These are phyloP conservation scores for Cephalotes varians DNA, from an alignment of 2,888 invertebrate species.

Conservation along the genomic window DNA sequence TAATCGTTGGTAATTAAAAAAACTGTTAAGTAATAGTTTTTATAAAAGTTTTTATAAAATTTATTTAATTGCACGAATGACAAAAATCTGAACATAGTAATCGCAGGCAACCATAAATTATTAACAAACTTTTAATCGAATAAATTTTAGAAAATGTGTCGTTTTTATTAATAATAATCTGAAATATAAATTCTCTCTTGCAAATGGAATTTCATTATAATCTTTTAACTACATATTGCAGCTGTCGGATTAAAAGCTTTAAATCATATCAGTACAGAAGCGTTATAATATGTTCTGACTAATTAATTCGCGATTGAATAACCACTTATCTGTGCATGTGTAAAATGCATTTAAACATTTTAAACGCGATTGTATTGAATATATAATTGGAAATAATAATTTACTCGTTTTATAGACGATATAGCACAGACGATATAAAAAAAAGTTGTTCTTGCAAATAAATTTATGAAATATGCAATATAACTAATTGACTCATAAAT, in stretches of 20 bases:
- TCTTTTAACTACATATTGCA: slow-evolving; percentile 22
- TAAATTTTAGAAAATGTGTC: not conserved
- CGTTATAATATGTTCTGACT: slow-evolving; percentile 22
- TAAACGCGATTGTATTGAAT: not conserved
- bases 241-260: slow-evolving; percentile 39
- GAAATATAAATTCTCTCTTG: slow-evolving; percentile 27
- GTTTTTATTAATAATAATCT: slow-evolving; percentile 27
- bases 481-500: not conserved
- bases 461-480: not conserved
- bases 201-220: slow-evolving; percentile 22
- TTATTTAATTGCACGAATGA: not conserved
- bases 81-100: not conserved
- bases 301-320: slow-evolving; percentile 25
- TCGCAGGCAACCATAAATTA: not conserved
- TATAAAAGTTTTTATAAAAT: not conserved
- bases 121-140: slow-evolving; percentile 7
- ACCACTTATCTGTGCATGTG: slow-evolving; percentile 8
- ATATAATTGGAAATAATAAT: not conserved
- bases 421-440: not conserved
- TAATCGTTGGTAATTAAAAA: not conserved
- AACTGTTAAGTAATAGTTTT: not conserved
- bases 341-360: slow-evolving; percentile 36
- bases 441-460: slow-evolving; percentile 7
- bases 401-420: not conserved
- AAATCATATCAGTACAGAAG: slow-evolving; percentile 26